These are phyloP conservation scores for Bovichtus diacanthus DNA, from an alignment of 2,797 vertebrate species.

Conservation along the genomic window DNA sequence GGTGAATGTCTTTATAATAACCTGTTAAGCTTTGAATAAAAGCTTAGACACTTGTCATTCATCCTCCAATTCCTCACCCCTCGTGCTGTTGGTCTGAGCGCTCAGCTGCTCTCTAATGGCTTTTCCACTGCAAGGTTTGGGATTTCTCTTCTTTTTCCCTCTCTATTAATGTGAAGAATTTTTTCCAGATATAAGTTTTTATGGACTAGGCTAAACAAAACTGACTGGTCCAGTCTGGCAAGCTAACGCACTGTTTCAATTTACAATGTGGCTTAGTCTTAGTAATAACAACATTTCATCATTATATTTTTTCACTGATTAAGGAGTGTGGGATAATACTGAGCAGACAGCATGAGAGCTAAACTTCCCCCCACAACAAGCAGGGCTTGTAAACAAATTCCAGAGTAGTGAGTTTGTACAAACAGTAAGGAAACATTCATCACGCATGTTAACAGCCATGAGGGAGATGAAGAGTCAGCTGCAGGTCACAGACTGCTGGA, in stretches of 20 bases:
- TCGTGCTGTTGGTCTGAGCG: slow-evolving; percentile 37
- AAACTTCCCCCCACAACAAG: slow-evolving; percentile 6
- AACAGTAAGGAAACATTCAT: slow-evolving; percentile 61
- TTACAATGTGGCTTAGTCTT: slow-evolving; percentile 39
- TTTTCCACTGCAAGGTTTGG: slow-evolving; percentile 78
- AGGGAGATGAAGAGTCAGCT: slow-evolving; percentile 41
- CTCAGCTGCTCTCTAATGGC: slow-evolving; percentile 63
- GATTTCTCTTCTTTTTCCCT: slow-evolving; percentile 57
- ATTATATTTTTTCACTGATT: slow-evolving; percentile 10
- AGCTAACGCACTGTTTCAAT: slow-evolving; percentile 45
- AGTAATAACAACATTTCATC: slow-evolving; percentile 36
- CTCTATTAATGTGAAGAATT: slow-evolving; percentile 67
- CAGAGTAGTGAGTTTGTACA: slow-evolving; percentile 63
- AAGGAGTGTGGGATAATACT: slow-evolving; percentile 51
- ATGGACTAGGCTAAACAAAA: slow-evolving; percentile 73
- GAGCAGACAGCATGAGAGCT: slow-evolving; percentile 56
- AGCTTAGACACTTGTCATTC: slow-evolving; percentile 53
- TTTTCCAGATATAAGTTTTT: slow-evolving; percentile 81
- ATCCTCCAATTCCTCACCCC: slow-evolving; percentile 43
- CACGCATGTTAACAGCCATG: slow-evolving; percentile 45
- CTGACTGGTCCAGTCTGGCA: slow-evolving; percentile 42
- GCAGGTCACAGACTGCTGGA: slow-evolving; percentile 42
- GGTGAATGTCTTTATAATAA: slow-evolving; percentile 49
- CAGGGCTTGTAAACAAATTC: slow-evolving; percentile 68
- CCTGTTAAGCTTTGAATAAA: slow-evolving; percentile 59